Evolutionary conservation across 2,113 vertebrate genomes (phyloP).

Genomic region (Copsychus sechellarum): DNA sequence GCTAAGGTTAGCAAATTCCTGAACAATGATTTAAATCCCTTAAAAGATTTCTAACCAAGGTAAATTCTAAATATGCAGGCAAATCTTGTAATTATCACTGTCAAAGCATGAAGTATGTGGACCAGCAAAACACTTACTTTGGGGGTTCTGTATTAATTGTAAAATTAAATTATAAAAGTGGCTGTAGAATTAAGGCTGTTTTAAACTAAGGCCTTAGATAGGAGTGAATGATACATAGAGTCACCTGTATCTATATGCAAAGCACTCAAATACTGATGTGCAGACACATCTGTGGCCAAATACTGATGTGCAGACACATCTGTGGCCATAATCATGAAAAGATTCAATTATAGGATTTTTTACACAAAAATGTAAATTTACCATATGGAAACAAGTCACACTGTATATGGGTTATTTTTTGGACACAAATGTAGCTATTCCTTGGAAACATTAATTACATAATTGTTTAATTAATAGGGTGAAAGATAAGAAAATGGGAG

Average conservation of each 20-base stretch:
- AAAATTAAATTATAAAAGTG: neutral
- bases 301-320: neutral
- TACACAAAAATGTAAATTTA: neutral
- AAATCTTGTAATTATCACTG: neutral
- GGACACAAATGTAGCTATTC: neutral
- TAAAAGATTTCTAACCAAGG: neutral
- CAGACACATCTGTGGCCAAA: neutral
- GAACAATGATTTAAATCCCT: neutral
- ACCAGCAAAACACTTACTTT: neutral
- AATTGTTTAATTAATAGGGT: neutral
- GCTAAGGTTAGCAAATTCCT: neutral
- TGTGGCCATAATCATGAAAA: neutral
- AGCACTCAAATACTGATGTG: neutral
- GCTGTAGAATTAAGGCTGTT: neutral
- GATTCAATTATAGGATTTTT: neutral
- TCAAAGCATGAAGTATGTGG: neutral
- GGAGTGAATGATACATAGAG: neutral
- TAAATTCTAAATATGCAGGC: neutral
- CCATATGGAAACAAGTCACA: neutral
- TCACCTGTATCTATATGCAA: neutral
- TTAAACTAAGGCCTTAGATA: neutral
- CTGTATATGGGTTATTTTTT: rapidly evolving
- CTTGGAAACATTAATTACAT: neutral
- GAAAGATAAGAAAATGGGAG: neutral
- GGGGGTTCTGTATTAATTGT: neutral